Evolutionary conservation across 2,797 vertebrate species (phyloP).

Genomic region (Acanthurus lineatus): DNA sequence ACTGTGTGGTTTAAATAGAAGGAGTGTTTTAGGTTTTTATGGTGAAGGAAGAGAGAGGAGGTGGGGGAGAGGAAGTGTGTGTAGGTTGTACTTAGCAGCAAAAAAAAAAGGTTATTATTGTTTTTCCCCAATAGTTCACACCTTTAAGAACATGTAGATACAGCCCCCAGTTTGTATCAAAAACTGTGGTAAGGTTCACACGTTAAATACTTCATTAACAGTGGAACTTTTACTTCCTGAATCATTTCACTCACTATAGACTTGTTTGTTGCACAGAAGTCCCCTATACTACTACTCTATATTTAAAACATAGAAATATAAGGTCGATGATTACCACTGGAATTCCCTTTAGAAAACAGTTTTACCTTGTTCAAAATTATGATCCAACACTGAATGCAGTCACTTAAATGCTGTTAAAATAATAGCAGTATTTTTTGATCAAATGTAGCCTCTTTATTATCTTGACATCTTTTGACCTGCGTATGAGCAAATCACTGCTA

Average conservation of each 20-base stretch:
- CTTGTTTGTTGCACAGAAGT: background rate
- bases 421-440: too few species aligned
- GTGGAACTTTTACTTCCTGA: background rate
- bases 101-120: conserved; percentile 24
- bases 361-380: too few species aligned
- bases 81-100: background rate
- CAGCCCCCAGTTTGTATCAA: too few species aligned
- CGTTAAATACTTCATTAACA: background rate
- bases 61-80: conserved; percentile 40
- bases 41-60: conserved; percentile 11
- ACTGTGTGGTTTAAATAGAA: conserved; percentile 27
- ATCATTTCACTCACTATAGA: background rate
- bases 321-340: too few species aligned
- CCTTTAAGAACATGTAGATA: background rate
- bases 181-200: background rate
- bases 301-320: too few species aligned
- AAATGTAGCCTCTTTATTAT: too few species aligned
- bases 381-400: too few species aligned
- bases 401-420: background rate
- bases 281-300: too few species aligned
- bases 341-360: too few species aligned
- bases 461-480: background rate
- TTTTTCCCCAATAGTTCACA: conserved; percentile 5
- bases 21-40: conserved; percentile 6
- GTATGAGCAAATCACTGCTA: background rate